phyloP scores from a whole-genome alignment of 2,797 vertebrate species.

The Sitta carolinensis region DNA sequence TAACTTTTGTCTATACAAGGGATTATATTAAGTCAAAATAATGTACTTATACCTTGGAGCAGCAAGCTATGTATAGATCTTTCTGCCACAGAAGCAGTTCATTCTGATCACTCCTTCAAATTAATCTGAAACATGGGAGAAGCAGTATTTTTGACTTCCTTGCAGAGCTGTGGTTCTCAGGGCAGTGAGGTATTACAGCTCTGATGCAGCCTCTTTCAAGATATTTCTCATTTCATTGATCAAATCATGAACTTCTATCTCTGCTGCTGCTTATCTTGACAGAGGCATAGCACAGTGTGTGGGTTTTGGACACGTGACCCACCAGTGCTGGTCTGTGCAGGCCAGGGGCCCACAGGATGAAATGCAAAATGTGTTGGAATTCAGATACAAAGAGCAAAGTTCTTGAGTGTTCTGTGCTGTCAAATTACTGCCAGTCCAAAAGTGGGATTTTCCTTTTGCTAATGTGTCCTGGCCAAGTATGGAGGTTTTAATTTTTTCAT shows the following conservation, averaged over 20 bases:
- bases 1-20: background rate
- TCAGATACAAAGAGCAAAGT: background rate
- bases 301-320: background rate
- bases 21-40: background rate
- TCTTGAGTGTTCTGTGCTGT: background rate
- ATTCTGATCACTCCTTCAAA: background rate
- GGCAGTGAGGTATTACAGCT: background rate
- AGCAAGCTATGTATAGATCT: background rate
- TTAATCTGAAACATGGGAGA: background rate
- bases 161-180: background rate
- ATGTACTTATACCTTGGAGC: background rate
- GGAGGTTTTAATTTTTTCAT: accelerated
- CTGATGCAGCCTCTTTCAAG: background rate
- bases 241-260: background rate
- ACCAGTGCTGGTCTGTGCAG: accelerated
- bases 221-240: background rate
- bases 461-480: background rate
- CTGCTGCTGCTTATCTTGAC: background rate
- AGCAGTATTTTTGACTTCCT: background rate
- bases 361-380: background rate
- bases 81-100: background rate
- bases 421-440: background rate
- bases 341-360: background rate
- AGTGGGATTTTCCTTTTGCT: background rate
- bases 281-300: background rate